Evolutionary conservation across 2,797 vertebrate genomes (phyloP).

Genomic region (Aplochiton taeniatus): DNA sequence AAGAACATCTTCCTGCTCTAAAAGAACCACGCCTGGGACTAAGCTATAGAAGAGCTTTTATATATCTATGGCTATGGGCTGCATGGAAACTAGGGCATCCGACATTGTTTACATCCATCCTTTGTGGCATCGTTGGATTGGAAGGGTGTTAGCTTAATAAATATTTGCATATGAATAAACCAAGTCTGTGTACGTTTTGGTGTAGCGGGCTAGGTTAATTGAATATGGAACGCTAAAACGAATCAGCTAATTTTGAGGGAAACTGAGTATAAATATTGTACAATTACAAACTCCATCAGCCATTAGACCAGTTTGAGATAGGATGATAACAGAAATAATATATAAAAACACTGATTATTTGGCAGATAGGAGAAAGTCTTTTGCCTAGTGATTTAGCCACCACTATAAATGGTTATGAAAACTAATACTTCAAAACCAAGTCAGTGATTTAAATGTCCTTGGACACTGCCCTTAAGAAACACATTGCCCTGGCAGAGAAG

Average conservation of each 20-base stretch:
- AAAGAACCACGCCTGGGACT: slow-evolving; percentile 44
- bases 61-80: slow-evolving; percentile 24
- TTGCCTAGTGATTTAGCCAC: no score
- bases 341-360: no score
- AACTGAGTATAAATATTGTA: no score
- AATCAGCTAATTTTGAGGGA: slow-evolving; percentile 9
- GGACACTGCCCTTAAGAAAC: not conserved
- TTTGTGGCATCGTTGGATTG: slow-evolving; percentile 7
- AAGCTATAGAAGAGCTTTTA: slow-evolving; percentile 26
- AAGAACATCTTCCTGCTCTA: slow-evolving; percentile 52
- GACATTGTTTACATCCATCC: slow-evolving; percentile 17
- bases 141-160: slow-evolving; percentile 20
- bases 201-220: slow-evolving; percentile 7
- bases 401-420: no score
- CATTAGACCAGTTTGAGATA: no score
- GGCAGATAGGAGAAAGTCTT: no score
- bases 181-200: slow-evolving; percentile 15
- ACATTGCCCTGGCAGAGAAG: not conserved
- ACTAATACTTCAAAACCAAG: no score
- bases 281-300: no score
- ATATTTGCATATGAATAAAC: slow-evolving; percentile 43
- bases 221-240: slow-evolving; percentile 3
- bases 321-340: no score
- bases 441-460: not conserved
- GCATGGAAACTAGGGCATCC: slow-evolving; percentile 37